phyloP scores from a whole-genome alignment of 2,113 vertebrate species.

The Colinus virginianus region DNA sequence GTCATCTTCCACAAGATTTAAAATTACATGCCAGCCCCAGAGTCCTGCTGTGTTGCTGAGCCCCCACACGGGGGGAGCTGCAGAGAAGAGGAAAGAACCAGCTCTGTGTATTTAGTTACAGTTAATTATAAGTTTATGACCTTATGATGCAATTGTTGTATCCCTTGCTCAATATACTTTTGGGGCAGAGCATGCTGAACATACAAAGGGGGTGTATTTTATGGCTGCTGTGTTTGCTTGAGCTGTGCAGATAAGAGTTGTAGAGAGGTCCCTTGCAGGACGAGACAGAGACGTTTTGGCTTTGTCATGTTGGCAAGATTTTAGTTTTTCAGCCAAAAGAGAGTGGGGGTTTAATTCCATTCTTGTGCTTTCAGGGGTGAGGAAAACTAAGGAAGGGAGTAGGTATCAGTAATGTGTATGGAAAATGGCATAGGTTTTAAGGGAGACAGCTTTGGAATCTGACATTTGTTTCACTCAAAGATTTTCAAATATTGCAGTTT shows the following conservation, averaged over 20 bases:
- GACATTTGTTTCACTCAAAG: slow-evolving; percentile 4
- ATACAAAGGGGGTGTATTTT: slow-evolving; percentile 10
- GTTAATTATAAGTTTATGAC: slow-evolving; percentile 66
- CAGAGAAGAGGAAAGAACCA: background rate
- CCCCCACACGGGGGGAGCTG: slow-evolving; percentile 7
- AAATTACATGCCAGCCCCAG: slow-evolving; percentile 14
- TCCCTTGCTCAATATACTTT: slow-evolving; percentile 55
- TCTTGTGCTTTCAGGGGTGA: background rate
- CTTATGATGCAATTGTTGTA: slow-evolving; percentile 59
- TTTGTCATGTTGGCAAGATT: background rate
- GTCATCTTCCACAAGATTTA: background rate
- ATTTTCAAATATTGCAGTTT: slow-evolving; percentile 13
- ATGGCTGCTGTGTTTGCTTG: slow-evolving; percentile 31
- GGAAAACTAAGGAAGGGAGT: background rate
- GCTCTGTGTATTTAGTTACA: slow-evolving; percentile 28
- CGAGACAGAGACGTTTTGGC: background rate
- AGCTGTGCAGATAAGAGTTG: slow-evolving; percentile 4
- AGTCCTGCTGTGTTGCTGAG: background rate
- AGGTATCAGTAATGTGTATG: background rate
- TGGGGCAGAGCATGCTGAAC: background rate
- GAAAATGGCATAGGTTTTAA: background rate
- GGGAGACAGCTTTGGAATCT: background rate
- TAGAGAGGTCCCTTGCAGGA: accelerated
- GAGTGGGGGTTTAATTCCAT: background rate
- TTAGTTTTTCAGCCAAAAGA: background rate